Evolutionary conservation across 53 echinoderm and acorn worm genomes (phyloP).

Genomic region (Temnopleurus reevesii): DNA sequence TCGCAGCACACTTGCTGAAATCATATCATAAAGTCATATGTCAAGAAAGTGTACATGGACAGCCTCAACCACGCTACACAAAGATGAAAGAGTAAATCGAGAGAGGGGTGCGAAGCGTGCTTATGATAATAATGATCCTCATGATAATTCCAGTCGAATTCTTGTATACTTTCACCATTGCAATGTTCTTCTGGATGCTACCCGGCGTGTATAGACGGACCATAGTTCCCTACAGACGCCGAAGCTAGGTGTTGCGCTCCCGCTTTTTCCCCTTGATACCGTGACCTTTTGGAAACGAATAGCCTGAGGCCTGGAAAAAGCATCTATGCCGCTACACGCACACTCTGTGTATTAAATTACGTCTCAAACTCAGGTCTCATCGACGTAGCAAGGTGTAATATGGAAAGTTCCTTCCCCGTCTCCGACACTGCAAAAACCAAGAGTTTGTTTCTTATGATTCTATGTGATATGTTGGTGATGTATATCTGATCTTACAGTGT

Average conservation of each 20-base stretch:
- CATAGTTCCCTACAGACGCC: background rate
- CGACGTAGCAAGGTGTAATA: background rate
- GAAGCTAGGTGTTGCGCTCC: slow-evolving; percentile 50
- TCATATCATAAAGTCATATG: too few species aligned
- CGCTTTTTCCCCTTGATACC: background rate
- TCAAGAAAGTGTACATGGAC: too few species aligned
- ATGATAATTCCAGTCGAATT: slow-evolving; percentile 13
- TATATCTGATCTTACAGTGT: slow-evolving; percentile 2
- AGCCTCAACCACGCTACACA: too few species aligned
- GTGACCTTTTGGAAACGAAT: slow-evolving; percentile 43
- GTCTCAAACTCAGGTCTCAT: background rate
- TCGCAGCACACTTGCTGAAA: too few species aligned
- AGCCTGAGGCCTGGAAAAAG: slow-evolving; percentile 40
- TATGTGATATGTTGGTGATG: background rate
- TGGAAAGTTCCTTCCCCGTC: background rate
- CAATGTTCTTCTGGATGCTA: background rate
- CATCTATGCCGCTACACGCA: slow-evolving; percentile 11
- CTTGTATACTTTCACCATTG: background rate
- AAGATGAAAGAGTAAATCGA: too few species aligned
- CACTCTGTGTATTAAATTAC: slow-evolving; percentile 44
- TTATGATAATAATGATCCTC: slow-evolving; percentile 28
- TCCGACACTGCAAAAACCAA: background rate
- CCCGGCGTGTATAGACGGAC: background rate
- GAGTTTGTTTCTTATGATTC: background rate
- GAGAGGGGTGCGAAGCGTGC: background rate